A percentile compares a stretch with the other conserved stretches of the same genome.
Evolutionary conservation across 2,888 invertebrate genomes (phyloP).

Genomic region (Leptogaster cylindrica): DNA sequence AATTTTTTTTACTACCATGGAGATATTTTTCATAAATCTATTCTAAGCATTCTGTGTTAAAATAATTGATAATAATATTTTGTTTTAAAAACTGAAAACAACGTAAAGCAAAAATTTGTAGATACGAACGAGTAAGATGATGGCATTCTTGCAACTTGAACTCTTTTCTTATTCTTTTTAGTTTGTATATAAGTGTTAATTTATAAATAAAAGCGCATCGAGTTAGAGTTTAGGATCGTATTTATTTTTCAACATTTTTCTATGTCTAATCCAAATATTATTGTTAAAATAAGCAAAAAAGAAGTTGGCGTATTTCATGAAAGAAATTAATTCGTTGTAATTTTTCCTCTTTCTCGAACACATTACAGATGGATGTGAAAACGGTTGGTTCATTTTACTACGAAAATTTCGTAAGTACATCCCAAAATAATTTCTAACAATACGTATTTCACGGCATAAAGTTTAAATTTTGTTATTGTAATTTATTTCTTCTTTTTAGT

Average conservation of each 20-base stretch:
- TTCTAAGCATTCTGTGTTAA: too few relatives aligned
- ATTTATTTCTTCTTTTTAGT: conserved; percentile 33
- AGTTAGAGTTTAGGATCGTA: conserved; percentile 12
- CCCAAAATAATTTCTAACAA: conserved; percentile 41
- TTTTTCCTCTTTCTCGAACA: conserved; percentile 34
- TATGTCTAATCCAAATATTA: conserved; percentile 1
- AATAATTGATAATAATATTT: neutral
- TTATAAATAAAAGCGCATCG: neutral
- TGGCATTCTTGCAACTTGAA: conserved; percentile 48
- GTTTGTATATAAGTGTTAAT: conserved; percentile 22
- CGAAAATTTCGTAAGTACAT: conserved; percentile 91
- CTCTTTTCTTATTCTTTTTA: conserved; percentile 33
- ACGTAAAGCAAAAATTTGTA: too few relatives aligned
- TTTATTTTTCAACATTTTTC: neutral
- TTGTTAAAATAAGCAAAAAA: conserved; percentile 5
- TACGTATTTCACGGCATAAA: conserved; percentile 30
- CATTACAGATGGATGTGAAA: conserved; percentile 87
- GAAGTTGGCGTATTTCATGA: conserved; percentile 6
- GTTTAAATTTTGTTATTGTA: conserved; percentile 11
- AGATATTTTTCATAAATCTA: too few relatives aligned
- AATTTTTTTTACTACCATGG: too few relatives aligned
- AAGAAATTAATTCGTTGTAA: conserved; percentile 31
- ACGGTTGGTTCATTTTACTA: conserved; percentile 95
- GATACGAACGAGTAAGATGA: too few relatives aligned
- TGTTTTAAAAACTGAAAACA: neutral